A percentile compares a stretch with the other conserved stretches of the same genome.
These are phyloP conservation scores for Antidorcas marsupialis DNA, from an alignment of 2,113 vertebrate species.

Conservation along the genomic window DNA sequence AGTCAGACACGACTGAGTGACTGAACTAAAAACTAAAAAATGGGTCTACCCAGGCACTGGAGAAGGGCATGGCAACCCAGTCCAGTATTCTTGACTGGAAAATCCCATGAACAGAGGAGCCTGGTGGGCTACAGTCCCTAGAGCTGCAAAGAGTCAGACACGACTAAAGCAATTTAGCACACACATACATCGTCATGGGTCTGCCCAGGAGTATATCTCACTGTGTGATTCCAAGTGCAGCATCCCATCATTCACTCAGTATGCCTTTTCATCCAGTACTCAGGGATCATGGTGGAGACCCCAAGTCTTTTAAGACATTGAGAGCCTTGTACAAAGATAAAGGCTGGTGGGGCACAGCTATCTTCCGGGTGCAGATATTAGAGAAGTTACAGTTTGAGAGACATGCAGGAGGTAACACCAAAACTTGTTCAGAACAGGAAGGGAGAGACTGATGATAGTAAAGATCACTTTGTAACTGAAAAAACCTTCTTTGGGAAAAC, in stretches of 20 bases:
- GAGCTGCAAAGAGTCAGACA: background rate
- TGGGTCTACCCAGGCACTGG: background rate
- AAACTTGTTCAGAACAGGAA: background rate
- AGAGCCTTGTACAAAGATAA: background rate
- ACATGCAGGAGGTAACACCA: background rate
- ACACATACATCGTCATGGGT: background rate
- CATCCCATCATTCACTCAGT: background rate
- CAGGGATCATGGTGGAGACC: background rate
- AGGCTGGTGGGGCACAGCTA: background rate
- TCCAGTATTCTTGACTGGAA: background rate
- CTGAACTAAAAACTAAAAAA: background rate
- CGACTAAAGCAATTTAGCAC: background rate
- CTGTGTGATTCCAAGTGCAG: background rate
- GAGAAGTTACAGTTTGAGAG: background rate
- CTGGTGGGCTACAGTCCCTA: background rate
- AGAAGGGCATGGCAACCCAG: background rate
- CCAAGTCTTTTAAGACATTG: background rate
- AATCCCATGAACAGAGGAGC: background rate
- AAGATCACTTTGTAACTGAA: background rate
- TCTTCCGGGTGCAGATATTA: background rate
- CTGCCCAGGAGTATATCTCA: background rate
- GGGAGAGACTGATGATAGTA: background rate
- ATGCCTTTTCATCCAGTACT: background rate
- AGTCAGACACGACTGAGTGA: background rate
- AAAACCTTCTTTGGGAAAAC: conserved; percentile 8